Base-by-base conservation (phyloP, 2,888 invertebrate genomes). In the Cantharis rustica region DNA sequence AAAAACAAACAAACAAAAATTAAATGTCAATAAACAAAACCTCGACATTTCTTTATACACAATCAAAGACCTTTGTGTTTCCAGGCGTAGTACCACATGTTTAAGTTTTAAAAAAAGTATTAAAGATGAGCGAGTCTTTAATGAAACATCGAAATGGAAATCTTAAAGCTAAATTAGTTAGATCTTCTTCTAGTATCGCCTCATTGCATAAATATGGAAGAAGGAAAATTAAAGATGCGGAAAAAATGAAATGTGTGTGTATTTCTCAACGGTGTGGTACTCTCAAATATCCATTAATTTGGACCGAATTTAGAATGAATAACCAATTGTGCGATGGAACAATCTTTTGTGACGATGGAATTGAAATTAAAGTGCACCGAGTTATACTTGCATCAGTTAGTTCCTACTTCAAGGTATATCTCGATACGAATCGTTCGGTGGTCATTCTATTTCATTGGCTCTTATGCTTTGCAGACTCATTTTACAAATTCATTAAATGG, bases 301-400 rank as follows among this genome's bases (percentile, higher is more conserved):
- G 93, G 93, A 91, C 91, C 84, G 93, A 93, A 86, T 88, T 93
- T 80, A 90, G 93, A 82, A 89, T 89, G 76, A 93, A 91, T 84
- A 91, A 90, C 82, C 93, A 93, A 84, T 89, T 93, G 69, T 95
- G 94, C 87, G 95, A 95, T 88, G 94, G 94, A 16, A 88, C 90
- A 16, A 91, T 95, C 73, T 89, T 90, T 80, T 93, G 93, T 85
- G 90, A 89, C 75, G 92, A 91, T 83, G 91, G 91, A 83, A 89
- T 89, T 84, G 87, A 90, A 69, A 92, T 93, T 84, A 89, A 90
- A 81, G 90, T 94, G 69, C 94, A 95, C 84, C 90, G 94, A 77
- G 92, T 92, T 15, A 93, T 95, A 81, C 88, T 95, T 72, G 93
- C 94, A 26, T 92, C 93, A 27, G 92, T 91, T 68, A 94, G 94